These are phyloP conservation scores for Coelopa frigida DNA, from an alignment of 1,140 invertebrate genomes.

Conservation along the genomic window DNA sequence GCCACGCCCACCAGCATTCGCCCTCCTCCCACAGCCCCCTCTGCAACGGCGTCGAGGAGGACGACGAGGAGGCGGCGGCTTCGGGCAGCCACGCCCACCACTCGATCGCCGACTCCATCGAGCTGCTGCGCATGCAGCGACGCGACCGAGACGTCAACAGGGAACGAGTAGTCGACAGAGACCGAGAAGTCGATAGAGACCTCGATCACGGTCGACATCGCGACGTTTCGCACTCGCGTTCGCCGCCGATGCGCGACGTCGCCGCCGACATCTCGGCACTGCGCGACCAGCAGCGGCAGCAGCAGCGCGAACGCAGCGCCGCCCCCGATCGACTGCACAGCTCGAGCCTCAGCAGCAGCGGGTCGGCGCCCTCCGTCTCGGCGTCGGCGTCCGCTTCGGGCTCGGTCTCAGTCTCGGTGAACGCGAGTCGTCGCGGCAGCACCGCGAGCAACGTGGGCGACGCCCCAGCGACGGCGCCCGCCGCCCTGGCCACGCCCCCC, in stretches of 20 bases:
- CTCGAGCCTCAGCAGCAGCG: constrained; percentile 34
- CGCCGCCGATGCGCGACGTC: too few species aligned
- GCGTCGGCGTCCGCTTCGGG: constrained; percentile 17
- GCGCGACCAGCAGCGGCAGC: constrained; percentile 1
- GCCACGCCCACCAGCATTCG: neutral
- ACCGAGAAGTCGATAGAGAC: too few species aligned
- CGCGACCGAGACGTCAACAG: constrained; percentile 23
- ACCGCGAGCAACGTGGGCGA: constrained; percentile 20
- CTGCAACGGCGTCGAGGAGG: too few species aligned
- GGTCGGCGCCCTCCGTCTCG: constrained; percentile 19
- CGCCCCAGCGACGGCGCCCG: neutral
- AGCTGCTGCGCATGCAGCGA: constrained; percentile 30
- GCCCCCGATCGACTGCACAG: constrained; percentile 37
- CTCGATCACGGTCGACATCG: too few species aligned
- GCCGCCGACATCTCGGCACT: too few species aligned
- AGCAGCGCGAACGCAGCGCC: constrained; percentile 23
- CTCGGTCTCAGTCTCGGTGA: too few species aligned
- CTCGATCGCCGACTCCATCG: constrained; percentile 30
- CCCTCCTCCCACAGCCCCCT: constrained; percentile 4
- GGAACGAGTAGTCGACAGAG: too few species aligned
- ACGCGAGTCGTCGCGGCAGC: constrained; percentile 32
- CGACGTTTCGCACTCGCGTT: too few species aligned
- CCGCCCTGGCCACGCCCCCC: neutral
- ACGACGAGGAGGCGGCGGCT: neutral
- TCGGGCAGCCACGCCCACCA: constrained; percentile 2